A percentile compares a stretch with the other conserved stretches of the same genome.
These are phyloP conservation scores for Bolborhynchus lineola DNA, from an alignment of 2,113 vertebrate species.

Conservation along the genomic window DNA sequence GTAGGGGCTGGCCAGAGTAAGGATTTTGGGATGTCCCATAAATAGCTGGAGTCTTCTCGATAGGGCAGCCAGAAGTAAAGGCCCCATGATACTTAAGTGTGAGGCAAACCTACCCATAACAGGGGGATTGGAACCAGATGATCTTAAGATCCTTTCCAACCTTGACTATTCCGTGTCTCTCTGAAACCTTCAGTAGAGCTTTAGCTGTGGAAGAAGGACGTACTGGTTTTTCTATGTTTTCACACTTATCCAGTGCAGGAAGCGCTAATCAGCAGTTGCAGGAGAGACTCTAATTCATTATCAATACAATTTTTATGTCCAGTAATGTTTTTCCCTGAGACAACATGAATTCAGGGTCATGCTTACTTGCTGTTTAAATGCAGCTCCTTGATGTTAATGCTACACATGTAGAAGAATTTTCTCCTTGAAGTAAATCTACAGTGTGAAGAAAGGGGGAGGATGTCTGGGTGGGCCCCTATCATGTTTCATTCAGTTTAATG, in stretches of 20 bases:
- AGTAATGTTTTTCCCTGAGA: not conserved
- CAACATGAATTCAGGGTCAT: not conserved
- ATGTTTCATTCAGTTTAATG: not conserved
- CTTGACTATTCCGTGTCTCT: not conserved
- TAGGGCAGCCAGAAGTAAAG: not conserved
- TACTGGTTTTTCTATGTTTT: not conserved
- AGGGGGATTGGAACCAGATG: not conserved
- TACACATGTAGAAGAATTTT: not conserved
- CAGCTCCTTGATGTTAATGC: not conserved
- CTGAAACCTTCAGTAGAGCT: not conserved
- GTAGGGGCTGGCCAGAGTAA: not conserved
- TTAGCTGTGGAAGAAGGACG: not conserved
- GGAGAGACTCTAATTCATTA: not conserved
- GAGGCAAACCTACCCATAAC: not conserved
- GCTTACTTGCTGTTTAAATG: not conserved
- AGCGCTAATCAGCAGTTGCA: not conserved
- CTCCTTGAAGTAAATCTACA: not conserved
- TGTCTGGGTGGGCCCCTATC: not conserved
- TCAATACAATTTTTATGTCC: not conserved
- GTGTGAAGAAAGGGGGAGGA: not conserved
- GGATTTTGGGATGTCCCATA: not conserved
- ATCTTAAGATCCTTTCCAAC: not conserved
- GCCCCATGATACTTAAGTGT: not conserved
- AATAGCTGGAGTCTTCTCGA: not conserved
- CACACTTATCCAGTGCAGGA: not conserved